phyloP scores from a whole-genome alignment of 2,113 vertebrate species.

The Procapra przewalskii region DNA sequence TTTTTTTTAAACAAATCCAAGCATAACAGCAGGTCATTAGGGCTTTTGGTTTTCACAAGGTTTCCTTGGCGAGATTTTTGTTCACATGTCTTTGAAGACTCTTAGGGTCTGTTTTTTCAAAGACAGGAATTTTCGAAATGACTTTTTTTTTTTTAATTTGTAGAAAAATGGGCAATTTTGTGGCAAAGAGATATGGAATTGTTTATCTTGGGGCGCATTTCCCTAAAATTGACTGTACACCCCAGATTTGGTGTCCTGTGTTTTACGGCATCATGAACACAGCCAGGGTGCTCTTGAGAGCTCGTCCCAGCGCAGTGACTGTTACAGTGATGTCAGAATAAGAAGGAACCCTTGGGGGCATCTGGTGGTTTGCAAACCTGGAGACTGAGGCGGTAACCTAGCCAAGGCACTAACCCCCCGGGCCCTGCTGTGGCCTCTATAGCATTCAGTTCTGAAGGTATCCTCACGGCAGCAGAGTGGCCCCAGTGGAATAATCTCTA shows the following conservation, averaged over 20 bases:
- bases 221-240: neutral
- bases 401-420: neutral
- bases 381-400: neutral
- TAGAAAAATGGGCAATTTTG: neutral
- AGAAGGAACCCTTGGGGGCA: neutral
- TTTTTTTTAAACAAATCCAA: conserved; percentile 25
- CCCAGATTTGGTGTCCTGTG: neutral
- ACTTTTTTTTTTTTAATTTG: neutral
- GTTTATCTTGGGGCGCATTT: neutral
- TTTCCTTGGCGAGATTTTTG: neutral
- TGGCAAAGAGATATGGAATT: neutral
- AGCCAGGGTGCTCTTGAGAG: neutral
- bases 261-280: neutral
- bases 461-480: neutral
- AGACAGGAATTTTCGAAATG: neutral
- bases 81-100: neutral
- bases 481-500: fast-evolving
- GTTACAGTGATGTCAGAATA: neutral
- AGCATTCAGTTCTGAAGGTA: neutral
- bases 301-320: neutral
- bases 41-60: neutral
- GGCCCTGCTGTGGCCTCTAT: neutral
- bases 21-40: neutral
- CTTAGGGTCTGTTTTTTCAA: neutral
- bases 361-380: neutral